Evolutionary conservation across 2,113 vertebrate species (phyloP).

Genomic region (Elgaria multicarinata): DNA sequence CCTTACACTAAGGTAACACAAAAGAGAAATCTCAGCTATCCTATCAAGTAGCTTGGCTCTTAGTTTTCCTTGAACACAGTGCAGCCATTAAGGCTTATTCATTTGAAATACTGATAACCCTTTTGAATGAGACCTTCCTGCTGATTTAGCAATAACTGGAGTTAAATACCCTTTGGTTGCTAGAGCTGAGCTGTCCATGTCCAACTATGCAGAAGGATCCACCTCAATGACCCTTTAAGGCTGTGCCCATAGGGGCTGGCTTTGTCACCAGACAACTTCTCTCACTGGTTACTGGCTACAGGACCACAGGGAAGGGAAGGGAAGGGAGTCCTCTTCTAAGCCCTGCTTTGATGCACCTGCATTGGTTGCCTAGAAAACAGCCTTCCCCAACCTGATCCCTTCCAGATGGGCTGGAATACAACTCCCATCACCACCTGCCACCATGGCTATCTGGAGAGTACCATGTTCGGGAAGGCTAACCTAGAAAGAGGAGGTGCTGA

Average conservation of each 20-base stretch:
- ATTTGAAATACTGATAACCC: slow-evolving; percentile 8
- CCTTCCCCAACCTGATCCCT: too few relatives aligned
- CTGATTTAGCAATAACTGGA: slow-evolving; percentile 20
- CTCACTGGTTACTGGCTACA: not conserved
- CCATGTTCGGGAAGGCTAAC: too few relatives aligned
- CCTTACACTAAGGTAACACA: too few relatives aligned
- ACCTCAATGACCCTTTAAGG: not conserved
- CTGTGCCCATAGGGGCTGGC: not conserved
- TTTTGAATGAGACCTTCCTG: not conserved
- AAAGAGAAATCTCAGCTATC: too few relatives aligned
- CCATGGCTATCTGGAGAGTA: not conserved
- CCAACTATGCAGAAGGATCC: not conserved
- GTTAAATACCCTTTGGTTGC: not conserved
- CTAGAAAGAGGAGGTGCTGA: not conserved
- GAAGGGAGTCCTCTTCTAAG: not conserved
- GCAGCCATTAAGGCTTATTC: not conserved
- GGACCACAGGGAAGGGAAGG: not conserved
- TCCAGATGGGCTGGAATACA: too few relatives aligned
- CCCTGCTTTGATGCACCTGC: not conserved
- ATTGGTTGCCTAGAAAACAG: not conserved
- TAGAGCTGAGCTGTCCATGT: not conserved
- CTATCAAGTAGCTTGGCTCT: too few relatives aligned
- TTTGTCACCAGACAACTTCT: not conserved
- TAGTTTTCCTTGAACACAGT: not conserved
- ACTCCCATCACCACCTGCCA: not conserved